Conservation (phyloP, 1,140 invertebrate genomes). For the Solen grandis region DNA sequence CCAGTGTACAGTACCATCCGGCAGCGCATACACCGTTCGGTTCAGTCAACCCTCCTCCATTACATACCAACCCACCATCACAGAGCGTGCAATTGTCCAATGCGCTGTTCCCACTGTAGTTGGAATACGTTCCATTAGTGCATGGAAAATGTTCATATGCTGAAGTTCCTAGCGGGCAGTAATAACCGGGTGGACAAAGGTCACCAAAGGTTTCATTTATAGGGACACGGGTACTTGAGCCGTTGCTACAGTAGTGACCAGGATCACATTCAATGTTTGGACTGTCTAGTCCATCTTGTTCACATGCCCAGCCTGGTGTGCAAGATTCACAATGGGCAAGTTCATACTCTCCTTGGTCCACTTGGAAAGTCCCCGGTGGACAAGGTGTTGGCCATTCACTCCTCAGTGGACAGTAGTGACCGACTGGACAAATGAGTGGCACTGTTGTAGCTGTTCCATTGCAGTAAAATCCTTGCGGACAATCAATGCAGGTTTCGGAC, state of each 20-base stretch:
- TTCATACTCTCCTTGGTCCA: conserved; percentile 67
- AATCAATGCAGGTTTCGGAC: conserved; percentile 67
- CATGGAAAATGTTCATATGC: conserved; percentile 71
- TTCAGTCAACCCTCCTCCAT: conserved; percentile 67
- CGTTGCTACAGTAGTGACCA: conserved; percentile 72
- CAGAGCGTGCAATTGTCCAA: conserved; percentile 71
- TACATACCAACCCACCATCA: conserved; percentile 74
- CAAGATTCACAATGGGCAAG: conserved; percentile 72
- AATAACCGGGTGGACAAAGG: conserved; percentile 76
- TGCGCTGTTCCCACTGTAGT: conserved; percentile 62
- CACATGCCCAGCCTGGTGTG: conserved; percentile 75
- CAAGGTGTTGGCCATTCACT: conserved; percentile 75
- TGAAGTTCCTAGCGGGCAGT: conserved; percentile 74
- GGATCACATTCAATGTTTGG: conserved; percentile 65
- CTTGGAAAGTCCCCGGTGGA: conserved; percentile 72
- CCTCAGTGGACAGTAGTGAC: conserved; percentile 75
- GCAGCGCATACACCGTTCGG: conserved; percentile 74
- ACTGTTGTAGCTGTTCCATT: conserved; percentile 72
- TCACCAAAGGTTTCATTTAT: conserved; percentile 67
- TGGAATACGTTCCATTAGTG: conserved; percentile 76
- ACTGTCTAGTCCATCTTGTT: conserved; percentile 63
- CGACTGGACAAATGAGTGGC: conserved; percentile 73
- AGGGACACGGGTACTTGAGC: conserved; percentile 69
- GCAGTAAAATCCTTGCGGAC: conserved; percentile 79
- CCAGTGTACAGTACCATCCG: conserved; percentile 74